Conservation (phyloP, 2,888 invertebrate species). For the Alcis repandata region DNA sequence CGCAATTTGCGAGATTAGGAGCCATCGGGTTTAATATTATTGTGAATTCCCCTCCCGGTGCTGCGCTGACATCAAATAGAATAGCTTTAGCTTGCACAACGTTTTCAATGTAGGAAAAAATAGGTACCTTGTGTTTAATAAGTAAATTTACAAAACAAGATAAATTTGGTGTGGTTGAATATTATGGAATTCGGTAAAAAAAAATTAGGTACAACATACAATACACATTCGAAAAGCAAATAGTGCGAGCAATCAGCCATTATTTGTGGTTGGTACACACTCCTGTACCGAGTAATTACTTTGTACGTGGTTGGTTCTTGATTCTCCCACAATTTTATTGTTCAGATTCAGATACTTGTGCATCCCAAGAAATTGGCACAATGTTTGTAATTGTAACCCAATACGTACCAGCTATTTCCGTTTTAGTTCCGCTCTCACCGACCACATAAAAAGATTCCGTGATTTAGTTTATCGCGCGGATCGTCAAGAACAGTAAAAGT, state of each 20-base stretch:
- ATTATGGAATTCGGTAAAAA: too few relatives aligned
- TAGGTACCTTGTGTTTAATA: too few relatives aligned
- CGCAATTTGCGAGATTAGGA: conserved; percentile 38
- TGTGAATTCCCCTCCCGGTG: conserved; percentile 11
- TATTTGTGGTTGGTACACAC: conserved; percentile 6
- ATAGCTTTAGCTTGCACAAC: not conserved
- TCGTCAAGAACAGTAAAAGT: conserved; percentile 42
- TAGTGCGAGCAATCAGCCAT: conserved; percentile 1
- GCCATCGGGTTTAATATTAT: conserved; percentile 34
- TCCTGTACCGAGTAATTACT: not conserved
- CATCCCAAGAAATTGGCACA: not conserved
- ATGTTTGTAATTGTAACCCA: not conserved
- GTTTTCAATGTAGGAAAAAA: not conserved
- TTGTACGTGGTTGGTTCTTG: not conserved
- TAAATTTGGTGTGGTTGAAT: too few relatives aligned
- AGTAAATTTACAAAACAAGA: too few relatives aligned
- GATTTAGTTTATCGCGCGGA: conserved; percentile 38
- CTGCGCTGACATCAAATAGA: not conserved
- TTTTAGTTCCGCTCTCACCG: conserved; percentile 11
- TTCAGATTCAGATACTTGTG: not conserved
- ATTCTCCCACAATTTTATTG: not conserved
- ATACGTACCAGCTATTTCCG: not conserved
- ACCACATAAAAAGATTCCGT: conserved; percentile 33
- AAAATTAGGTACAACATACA: not conserved
- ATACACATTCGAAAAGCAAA: not conserved